Base-by-base conservation (phyloP, 1,140 invertebrate species). In the Leptinotarsa lineolata region DNA sequence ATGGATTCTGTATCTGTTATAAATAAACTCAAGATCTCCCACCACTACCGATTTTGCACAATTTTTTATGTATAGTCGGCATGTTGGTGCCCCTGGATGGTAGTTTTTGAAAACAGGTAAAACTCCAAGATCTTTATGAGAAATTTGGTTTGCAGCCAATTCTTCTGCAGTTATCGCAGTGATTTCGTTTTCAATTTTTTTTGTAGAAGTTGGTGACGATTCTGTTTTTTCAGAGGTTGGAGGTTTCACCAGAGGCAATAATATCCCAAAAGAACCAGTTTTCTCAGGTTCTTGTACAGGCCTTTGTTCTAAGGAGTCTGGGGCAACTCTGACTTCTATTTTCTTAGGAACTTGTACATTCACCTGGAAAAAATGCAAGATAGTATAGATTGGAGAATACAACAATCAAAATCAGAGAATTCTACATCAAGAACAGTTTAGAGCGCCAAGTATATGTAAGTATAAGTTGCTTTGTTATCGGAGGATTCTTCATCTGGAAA, bases 31-130 rank as follows among this genome's bases (percentile, higher is more conserved):
- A 4, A 97, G 86, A 86, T 97, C 94, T 75, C 89, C 85, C 48
- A 90, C 88, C 45, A 88, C 89, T 0, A 95, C 92, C 76, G 90
- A 89, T 86, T 96, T 97, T 2, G 92, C 88, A 21, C 97, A 87
- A 88, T 98, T 98, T 84, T 98, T 98, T 46, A 98, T 92, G 81
- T 98, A 98, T 11, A 98, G 85, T 72, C 94, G 90, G 85, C 91
- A 90, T 11, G 92, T 93, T 16, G 94, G 92, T 60, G 91, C 88
- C 16, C 96, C 96, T 30, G 89, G 83, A 77, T 92, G 88, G 85
- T 97, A 98, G 81, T 95, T 95, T 84, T 94, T 95, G 78, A 95
- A 97, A 18, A 96, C 91, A 60, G 93, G 89, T 68, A 95, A 84
- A 12, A 92, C 83, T 81, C 91, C 90, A 84, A 94, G 91, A 85